Evolutionary conservation across 2,113 vertebrate species (phyloP), one percentile per base, ranked within the genome.

Genomic region (Nothobranchius furzeri): DNA sequence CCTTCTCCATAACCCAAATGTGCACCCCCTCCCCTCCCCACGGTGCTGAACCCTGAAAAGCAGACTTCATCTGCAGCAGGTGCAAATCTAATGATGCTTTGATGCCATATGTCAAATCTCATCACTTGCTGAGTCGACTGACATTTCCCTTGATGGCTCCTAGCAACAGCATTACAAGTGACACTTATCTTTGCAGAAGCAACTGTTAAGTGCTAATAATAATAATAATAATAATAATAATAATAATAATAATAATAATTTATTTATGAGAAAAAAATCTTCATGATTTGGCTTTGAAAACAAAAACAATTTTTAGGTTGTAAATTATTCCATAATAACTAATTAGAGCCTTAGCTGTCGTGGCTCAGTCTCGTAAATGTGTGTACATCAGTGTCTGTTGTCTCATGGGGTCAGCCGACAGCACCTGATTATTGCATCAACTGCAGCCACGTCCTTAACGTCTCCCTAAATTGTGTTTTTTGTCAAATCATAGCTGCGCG

Each of bases 51-150:
- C 91, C 91, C 89, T 92, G 94, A 93, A 96, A 92, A 92, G 85
- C 88, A 82, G 86, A 70, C 76, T 89, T 92, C 75, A 84, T 93
- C 87, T 95, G 90, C 92, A 94, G 95, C 95, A 96, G 95, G 94
- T 94, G 89, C 92, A 84, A 86, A 91, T 94, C 94, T 96, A 97
- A 97, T 94, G 95, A 95, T 88, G 91, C 94, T 96, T 95, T 96
- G 94, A 97, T 95, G 95, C 94, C 93, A 95, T 96, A 96, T 98
- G 96, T 95, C 96, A 99, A 94, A 94, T 94, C 92, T 93, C 94
- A 93, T 96, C 94, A 92, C 96, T 96, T 94, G 94, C 95, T 97
- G 95, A 92, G 97, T 93, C 80, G 93, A 94, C 84, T 96, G 95
- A 95, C 95, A 96, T 96, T 97, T 97, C 91, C 90, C 90, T 91